Percentiles rank a stretch among this genome's conserved stretches.
These are phyloP conservation scores for Aphidoletes aphidimyza DNA, from an alignment of 2,888 invertebrate species.

Conservation along the genomic window DNA sequence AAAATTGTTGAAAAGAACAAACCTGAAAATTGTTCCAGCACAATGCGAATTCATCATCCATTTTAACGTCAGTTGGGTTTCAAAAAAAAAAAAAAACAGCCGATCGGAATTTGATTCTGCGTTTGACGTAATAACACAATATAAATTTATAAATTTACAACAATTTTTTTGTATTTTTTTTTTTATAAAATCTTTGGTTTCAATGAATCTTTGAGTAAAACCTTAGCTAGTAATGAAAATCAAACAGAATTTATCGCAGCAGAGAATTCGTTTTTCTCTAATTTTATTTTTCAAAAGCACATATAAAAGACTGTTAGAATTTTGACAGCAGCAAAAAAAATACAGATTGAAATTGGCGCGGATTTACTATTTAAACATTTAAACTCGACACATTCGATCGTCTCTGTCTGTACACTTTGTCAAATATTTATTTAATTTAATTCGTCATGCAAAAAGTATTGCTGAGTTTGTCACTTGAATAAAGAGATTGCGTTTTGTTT, in stretches of 20 bases:
- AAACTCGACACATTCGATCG: too few relatives aligned
- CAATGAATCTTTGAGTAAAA: too few relatives aligned
- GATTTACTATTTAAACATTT: too few relatives aligned
- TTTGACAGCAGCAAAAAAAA: too few relatives aligned
- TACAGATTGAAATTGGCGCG: not conserved
- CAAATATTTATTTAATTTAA: constrained; percentile 46
- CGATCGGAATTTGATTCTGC: not conserved
- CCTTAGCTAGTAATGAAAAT: too few relatives aligned
- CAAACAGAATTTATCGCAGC: too few relatives aligned
- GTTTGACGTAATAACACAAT: not conserved
- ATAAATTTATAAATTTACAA: too few relatives aligned
- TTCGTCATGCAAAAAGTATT: constrained; percentile 19
- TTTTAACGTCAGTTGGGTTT: constrained; percentile 45
- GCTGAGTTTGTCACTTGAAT: constrained; percentile 32
- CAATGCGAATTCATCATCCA: constrained; percentile 65
- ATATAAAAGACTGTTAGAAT: too few relatives aligned
- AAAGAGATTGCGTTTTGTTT: not conserved
- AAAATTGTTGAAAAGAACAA: not conserved
- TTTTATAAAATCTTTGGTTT: too few relatives aligned
- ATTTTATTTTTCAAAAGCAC: too few relatives aligned
- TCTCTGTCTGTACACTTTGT: constrained; percentile 16
- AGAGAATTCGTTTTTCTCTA: too few relatives aligned
- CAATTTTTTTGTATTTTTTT: not conserved
- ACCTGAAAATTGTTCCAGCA: constrained; percentile 66
- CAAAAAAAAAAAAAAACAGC: not conserved